Evolutionary conservation across 2,888 invertebrate genomes (phyloP).

Genomic region (Eudasyphora cyanicolor): DNA sequence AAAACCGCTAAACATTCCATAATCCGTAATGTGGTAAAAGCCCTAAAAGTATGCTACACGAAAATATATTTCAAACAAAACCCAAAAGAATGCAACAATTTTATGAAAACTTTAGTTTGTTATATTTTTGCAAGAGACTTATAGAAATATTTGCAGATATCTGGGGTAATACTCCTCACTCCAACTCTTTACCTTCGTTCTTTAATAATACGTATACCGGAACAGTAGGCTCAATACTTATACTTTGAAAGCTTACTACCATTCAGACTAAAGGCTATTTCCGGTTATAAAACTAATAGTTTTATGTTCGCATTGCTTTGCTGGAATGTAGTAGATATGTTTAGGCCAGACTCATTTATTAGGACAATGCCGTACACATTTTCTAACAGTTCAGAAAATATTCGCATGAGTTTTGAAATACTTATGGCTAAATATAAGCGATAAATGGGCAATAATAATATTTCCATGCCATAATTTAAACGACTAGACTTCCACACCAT

Average conservation of each 20-base stretch:
- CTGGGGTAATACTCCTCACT: no score
- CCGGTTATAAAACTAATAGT: conserved; percentile 22
- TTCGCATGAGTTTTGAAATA: conserved; percentile 28
- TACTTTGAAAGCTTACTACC: conserved; percentile 29
- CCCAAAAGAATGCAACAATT: conserved; percentile 22
- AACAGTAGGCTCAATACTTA: not conserved
- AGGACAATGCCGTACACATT: conserved; percentile 41
- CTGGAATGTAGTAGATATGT: not conserved
- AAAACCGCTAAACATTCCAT: not conserved
- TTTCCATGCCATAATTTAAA: conserved; percentile 54
- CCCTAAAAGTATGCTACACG: not conserved
- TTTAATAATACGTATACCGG: not conserved
- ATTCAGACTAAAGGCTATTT: conserved; percentile 45
- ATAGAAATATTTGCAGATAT: not conserved
- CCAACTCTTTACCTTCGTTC: no score
- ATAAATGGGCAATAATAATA: conserved; percentile 48
- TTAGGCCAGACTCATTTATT: conserved; percentile 49
- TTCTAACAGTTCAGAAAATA: conserved; percentile 12
- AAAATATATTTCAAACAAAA: not conserved
- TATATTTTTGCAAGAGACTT: conserved; percentile 9
- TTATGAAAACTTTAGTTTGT: not conserved
- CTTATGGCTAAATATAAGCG: conserved; percentile 48
- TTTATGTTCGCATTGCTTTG: not conserved
- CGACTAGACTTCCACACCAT: conserved; percentile 50
- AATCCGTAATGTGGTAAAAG: not conserved